Percentiles rank a stretch among this genome's conserved stretches.
Evolutionary conservation across 1,140 invertebrate species (phyloP).

Genomic region (Helicoverpa armigera): DNA sequence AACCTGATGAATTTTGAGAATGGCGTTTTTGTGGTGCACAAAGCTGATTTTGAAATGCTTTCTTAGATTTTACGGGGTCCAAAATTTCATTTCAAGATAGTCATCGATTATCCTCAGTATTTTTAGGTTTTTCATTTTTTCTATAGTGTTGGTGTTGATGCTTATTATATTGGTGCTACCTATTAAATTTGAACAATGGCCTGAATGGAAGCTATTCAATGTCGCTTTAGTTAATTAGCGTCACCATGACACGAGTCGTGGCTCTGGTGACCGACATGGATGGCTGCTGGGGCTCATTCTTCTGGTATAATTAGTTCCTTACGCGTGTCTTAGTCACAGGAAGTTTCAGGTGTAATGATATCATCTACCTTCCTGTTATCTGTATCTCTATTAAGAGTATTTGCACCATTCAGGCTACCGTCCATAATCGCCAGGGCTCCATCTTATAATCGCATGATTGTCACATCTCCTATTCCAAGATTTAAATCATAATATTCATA

Average conservation of each 20-base stretch:
- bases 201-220: conserved; percentile 10
- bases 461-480: conserved; percentile 11
- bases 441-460: neutral
- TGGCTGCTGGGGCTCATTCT: conserved; percentile 15
- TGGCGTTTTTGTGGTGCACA: neutral
- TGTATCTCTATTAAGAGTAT: no score
- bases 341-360: neutral
- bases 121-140: neutral
- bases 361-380: neutral
- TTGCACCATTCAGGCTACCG: no score
- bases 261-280: conserved; percentile 8
- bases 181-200: neutral
- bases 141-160: neutral
- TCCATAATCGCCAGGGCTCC: no score
- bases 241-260: conserved; percentile 6
- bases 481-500: neutral
- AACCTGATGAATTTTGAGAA: neutral
- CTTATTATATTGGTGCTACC: neutral
- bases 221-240: conserved; percentile 18
- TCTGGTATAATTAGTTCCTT: conserved; percentile 25
- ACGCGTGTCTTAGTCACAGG: conserved; percentile 4
- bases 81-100: neutral
- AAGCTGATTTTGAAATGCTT: neutral
- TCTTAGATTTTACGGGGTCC: neutral
- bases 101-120: neutral